A percentile compares a stretch with the other conserved stretches of the same genome.
phyloP scores from a whole-genome alignment of 2,888 invertebrate species.

The Stenodema calcarata region DNA sequence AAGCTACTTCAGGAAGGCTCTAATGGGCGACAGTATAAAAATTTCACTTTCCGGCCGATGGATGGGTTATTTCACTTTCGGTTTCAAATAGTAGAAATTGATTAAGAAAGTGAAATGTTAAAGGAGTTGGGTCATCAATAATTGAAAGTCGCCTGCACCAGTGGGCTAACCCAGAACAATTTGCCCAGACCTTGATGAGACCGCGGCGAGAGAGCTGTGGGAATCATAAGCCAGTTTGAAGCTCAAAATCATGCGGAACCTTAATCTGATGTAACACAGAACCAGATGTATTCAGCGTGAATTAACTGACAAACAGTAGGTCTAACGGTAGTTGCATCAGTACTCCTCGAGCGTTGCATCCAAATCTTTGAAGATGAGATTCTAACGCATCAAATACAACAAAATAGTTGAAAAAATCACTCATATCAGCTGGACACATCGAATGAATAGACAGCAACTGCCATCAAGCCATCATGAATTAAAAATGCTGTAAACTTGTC shows the following conservation, averaged over 20 bases:
- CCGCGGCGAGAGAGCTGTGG: background rate
- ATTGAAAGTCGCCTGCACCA: background rate
- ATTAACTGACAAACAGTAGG: too few relatives aligned
- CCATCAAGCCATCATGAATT: too few relatives aligned
- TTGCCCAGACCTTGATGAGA: background rate
- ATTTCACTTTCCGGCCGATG: background rate
- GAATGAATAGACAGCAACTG: too few relatives aligned
- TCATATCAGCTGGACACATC: too few relatives aligned
- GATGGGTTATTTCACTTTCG: slow-evolving; percentile 1
- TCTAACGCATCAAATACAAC: too few relatives aligned
- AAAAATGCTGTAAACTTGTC: too few relatives aligned
- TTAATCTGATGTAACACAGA: too few relatives aligned
- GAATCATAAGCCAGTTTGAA: background rate
- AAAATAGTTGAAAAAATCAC: too few relatives aligned
- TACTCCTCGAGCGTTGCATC: too few relatives aligned
- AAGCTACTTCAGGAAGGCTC: background rate
- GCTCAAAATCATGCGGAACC: background rate
- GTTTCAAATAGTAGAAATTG: slow-evolving; percentile 1
- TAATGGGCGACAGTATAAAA: background rate
- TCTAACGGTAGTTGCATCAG: too few relatives aligned
- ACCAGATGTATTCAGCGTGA: too few relatives aligned
- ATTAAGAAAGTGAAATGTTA: slow-evolving; percentile 25
- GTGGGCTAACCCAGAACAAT: background rate
- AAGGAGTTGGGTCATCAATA: slow-evolving; percentile 10
- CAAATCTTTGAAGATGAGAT: too few relatives aligned